Evolutionary conservation across 2,888 invertebrate genomes (phyloP).

Genomic region (Hydrotaea diabolus): DNA sequence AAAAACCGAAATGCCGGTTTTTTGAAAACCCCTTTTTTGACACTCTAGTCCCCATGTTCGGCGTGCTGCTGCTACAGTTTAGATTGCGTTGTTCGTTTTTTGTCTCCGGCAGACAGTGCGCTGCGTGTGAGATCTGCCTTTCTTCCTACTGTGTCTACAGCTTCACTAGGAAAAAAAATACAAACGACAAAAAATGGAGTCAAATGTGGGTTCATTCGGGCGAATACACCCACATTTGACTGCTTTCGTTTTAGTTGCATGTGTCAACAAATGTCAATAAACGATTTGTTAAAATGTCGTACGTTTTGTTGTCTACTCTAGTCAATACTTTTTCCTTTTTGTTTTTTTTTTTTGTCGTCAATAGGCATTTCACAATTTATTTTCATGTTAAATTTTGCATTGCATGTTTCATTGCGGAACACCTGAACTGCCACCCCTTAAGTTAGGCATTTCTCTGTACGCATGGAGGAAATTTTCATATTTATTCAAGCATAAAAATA

Average conservation of each 20-base stretch:
- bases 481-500: conserved; percentile 42
- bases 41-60: no score
- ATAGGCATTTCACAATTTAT: background rate
- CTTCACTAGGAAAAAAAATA: background rate
- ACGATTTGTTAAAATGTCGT: conserved; percentile 68
- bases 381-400: background rate
- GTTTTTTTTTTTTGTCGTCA: conserved; percentile 6
- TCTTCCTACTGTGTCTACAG: background rate
- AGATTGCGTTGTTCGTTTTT: conserved; percentile 11
- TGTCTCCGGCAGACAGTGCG: background rate
- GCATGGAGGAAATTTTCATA: conserved; percentile 24
- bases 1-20: no score
- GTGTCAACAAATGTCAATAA: conserved; percentile 69
- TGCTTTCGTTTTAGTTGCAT: conserved; percentile 54
- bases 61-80: background rate
- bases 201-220: background rate
- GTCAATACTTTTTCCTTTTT: conserved; percentile 21
- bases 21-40: no score
- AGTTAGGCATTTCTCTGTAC: background rate
- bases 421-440: conserved; percentile 43
- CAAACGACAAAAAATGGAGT: background rate
- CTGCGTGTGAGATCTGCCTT: background rate
- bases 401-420: conserved; percentile 29
- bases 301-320: conserved; percentile 41
- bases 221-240: background rate